A percentile compares a stretch with the other conserved stretches of the same genome.
phyloP scores from a whole-genome alignment of 2,113 vertebrate genomes.

The Corythornis vintsioides region DNA sequence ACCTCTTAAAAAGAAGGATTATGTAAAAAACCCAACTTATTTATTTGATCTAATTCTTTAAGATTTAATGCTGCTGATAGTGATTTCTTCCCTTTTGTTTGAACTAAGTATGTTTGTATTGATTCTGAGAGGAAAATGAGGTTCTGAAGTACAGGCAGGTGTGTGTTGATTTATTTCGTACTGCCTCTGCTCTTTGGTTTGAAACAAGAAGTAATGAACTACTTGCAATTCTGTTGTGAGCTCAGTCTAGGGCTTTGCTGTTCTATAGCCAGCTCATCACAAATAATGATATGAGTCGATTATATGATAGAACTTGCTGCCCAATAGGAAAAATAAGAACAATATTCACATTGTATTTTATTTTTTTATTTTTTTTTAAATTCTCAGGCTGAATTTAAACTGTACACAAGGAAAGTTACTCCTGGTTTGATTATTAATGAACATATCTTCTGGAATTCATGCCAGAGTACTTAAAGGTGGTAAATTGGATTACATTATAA shows the following conservation, averaged over 20 bases:
- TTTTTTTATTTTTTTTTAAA: not conserved
- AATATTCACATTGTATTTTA: not conserved
- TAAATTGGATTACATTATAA: conserved; percentile 22
- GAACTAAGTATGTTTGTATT: not conserved
- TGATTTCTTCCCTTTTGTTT: not conserved
- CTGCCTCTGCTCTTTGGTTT: not conserved
- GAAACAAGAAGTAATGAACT: conserved; percentile 4
- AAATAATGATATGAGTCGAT: not conserved
- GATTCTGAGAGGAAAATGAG: not conserved
- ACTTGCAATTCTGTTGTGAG: not conserved
- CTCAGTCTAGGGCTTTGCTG: not conserved
- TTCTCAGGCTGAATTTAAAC: not conserved
- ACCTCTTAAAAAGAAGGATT: not conserved
- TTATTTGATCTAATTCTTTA: not conserved
- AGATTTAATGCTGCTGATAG: not conserved
- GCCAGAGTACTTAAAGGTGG: not conserved
- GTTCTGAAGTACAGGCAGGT: not conserved
- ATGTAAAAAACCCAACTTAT: not conserved
- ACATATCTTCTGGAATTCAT: conserved; percentile 4
- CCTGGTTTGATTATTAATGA: not conserved
- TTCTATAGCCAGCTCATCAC: not conserved
- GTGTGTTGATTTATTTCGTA: not conserved
- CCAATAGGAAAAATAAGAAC: not conserved
- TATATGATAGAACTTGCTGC: not conserved
- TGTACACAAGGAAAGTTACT: not conserved